Base-by-base conservation (phyloP, 2,888 invertebrate genomes). In the Tiphia femorata region DNA sequence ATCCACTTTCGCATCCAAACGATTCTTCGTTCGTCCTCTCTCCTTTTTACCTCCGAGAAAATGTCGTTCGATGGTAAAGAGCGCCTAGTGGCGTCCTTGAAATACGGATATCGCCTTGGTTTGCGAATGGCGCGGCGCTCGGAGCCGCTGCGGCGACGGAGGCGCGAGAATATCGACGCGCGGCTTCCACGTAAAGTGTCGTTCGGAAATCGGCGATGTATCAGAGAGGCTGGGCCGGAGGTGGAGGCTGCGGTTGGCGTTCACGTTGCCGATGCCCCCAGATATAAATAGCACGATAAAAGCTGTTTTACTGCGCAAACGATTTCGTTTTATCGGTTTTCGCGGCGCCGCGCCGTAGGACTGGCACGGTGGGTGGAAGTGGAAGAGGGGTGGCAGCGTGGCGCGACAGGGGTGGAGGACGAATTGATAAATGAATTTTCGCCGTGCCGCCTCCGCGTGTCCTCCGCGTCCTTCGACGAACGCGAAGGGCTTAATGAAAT, bases 371-470 rank as follows among this genome's bases (percentile, higher is more conserved):
- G 14, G 3, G 14, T 12, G 12, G 37, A 3, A 5, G 10, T 7
- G 2, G 17, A 17, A 10, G 17, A 5, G 37, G 1, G 37, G 8
- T 12, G 14, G 37, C 16, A 44, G 29, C 47, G 48, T n/a, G n/a
- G n/a, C n/a, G n/a, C n/a, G n/a, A n/a, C n/a, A n/a, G 43, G 48
- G 48, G 37, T 49, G 49, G 29, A 38, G 40, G 30, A 21, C 59
- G 62, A 61, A 51, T 61, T 66, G 67, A 72, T 70, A 70, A 75
- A 73, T 71, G 67, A 64, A 75, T 70, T 63, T 59, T 60, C 49
- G 41, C 44, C 38, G 49, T 29, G 56, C 33, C 27, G 4, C 23
- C 33, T 14, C 6, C 33, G 33, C 12, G 12, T 33, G 33, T 33
- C 33, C 14, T 46, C 38, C 41, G 21, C 23, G 30, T 33, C 12